A percentile compares a stretch with the other conserved stretches of the same genome.
phyloP scores from a whole-genome alignment of 2,113 vertebrate species.

The Eretmochelys imbricata region DNA sequence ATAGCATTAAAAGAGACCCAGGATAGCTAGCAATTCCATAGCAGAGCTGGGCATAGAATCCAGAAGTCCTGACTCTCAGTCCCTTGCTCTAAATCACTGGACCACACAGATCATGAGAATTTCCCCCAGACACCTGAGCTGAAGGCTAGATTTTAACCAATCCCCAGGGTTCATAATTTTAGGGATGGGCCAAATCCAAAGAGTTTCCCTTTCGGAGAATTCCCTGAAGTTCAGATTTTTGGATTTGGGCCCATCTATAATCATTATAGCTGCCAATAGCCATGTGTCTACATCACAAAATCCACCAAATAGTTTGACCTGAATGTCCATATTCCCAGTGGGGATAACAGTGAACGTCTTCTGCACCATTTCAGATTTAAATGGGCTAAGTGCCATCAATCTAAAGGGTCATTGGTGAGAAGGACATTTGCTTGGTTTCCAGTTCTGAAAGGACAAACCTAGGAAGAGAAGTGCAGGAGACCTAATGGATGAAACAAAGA shows the following conservation, averaged over 20 bases:
- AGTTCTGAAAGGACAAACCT: too few species aligned
- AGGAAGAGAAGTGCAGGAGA: background rate
- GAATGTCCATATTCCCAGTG: accelerated
- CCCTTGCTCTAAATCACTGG: background rate
- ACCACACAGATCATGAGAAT: background rate
- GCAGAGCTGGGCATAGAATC: background rate
- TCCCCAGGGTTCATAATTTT: background rate
- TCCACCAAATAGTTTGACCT: accelerated
- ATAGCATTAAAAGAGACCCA: background rate
- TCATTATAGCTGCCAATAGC: background rate
- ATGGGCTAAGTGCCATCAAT: background rate
- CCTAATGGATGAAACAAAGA: background rate
- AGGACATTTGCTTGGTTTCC: background rate
- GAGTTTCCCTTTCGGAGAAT: background rate
- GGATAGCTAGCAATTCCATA: background rate
- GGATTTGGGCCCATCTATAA: background rate
- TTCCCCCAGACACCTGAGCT: background rate
- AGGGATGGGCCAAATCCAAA: background rate
- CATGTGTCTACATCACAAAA: background rate
- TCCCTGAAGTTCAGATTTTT: background rate
- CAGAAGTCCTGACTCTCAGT: background rate
- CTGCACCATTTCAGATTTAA: background rate
- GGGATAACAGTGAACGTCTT: background rate
- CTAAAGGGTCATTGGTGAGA: background rate
- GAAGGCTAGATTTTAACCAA: background rate